Percentiles rank a stretch among this genome's conserved stretches.
These are phyloP conservation scores for Cephus nigrinus DNA, from an alignment of 2,888 invertebrate species.

Conservation along the genomic window DNA sequence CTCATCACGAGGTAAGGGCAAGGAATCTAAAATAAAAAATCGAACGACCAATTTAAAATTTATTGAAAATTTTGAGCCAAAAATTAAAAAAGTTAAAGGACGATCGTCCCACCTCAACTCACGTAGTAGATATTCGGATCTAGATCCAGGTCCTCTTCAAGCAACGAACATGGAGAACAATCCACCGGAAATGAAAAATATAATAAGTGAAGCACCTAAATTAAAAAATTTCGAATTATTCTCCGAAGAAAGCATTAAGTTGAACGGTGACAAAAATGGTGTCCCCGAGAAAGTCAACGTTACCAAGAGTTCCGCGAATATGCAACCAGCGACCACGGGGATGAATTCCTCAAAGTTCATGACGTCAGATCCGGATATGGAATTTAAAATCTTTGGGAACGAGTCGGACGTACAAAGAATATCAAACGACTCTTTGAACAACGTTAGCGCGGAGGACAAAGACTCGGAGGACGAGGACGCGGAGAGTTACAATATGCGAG, in stretches of 20 bases:
- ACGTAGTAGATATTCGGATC: neutral
- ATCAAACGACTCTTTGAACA: neutral
- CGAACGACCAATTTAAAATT: neutral
- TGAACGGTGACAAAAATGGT: neutral
- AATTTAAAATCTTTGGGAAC: neutral
- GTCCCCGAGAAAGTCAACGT: neutral
- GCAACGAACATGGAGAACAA: neutral
- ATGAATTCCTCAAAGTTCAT: neutral
- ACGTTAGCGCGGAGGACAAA: neutral
- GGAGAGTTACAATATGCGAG: neutral
- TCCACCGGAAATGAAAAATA: neutral
- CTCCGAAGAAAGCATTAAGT: constrained; percentile 1
- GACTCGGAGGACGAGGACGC: neutral
- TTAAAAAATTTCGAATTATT: neutral
- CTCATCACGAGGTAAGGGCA: neutral
- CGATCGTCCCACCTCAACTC: neutral
- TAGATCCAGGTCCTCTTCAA: neutral
- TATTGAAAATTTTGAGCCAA: neutral
- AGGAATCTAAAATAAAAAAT: neutral
- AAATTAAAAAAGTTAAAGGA: neutral
- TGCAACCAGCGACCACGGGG: neutral
- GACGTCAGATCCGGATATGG: neutral
- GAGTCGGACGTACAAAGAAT: neutral
- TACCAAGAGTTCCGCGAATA: neutral
- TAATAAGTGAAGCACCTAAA: neutral